phyloP scores from a whole-genome alignment of 2,888 invertebrate genomes.

The Crossocerus cetratus region DNA sequence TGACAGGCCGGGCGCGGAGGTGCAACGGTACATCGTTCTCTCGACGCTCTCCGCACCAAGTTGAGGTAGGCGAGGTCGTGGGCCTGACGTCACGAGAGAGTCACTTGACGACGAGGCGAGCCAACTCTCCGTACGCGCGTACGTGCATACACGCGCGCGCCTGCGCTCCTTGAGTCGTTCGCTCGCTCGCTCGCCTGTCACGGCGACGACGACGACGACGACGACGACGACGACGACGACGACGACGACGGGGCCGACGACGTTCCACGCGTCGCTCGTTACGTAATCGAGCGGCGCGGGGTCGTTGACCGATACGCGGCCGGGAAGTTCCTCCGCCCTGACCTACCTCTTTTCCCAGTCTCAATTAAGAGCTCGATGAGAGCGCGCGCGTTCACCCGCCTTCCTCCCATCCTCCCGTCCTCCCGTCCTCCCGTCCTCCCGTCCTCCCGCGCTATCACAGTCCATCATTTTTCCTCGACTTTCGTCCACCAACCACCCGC shows the following conservation, averaged over 20 bases:
- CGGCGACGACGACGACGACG: conserved; percentile 34
- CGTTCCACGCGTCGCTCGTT: conserved; percentile 51
- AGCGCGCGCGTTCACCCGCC: too few relatives aligned
- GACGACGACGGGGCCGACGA: conserved; percentile 32
- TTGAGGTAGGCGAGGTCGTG: conserved; percentile 76
- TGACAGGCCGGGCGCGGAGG: conserved; percentile 63
- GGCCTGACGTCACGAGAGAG: conserved; percentile 65
- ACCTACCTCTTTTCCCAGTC: conserved; percentile 55
- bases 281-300: conserved; percentile 64
- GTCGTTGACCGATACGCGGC: conserved; percentile 73
- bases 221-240: conserved; percentile 27
- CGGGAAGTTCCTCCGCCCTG: conserved; percentile 66
- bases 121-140: conserved; percentile 53
- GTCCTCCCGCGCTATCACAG: too few relatives aligned
- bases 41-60: conserved; percentile 62
- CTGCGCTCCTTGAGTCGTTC: conserved; percentile 16
- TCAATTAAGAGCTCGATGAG: conserved; percentile 24
- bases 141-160: conserved; percentile 36
- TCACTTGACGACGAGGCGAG: conserved; percentile 57
- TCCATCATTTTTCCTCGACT: neutral
- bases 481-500: too few relatives aligned
- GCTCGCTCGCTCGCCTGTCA: conserved; percentile 19
- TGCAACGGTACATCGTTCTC: conserved; percentile 63
- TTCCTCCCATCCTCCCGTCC: too few relatives aligned
- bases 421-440: too few relatives aligned